Evolutionary conservation across 2,888 invertebrate species (phyloP), one percentile per base, ranked within the genome.

Genomic region (Pasiphila rectangulata): DNA sequence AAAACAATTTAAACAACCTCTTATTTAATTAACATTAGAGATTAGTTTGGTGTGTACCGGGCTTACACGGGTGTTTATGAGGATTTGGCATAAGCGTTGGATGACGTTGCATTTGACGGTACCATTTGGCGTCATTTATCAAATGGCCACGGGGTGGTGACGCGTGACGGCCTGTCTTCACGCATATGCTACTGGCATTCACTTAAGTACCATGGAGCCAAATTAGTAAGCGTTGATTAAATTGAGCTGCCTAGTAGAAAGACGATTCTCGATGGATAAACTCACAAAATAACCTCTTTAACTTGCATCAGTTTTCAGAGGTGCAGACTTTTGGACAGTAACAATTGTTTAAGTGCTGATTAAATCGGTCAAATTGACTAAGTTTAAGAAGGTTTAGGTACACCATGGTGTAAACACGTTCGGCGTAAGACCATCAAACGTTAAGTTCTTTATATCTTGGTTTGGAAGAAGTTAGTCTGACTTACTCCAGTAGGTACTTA

Each of bases 51-150:
- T 3, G 27, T 27, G 27, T 7, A 27, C 25, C 13, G 27, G 7
- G 7, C 13, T 27, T 3, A 27, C 7, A 27, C 12, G 27, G 13
- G 13, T 37, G 46, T 35, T 56, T 46, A 51, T 58, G 56, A 48
- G 54, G 43, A 50, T 52, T 50, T 51, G 56, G 46, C 49, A 45
- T 47, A 27, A 50, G 46, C 42, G 41, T 35, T 16, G 36, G 34
- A 51, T 53, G 55, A 46, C 55, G 37, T 47, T 55, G 51, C 49
- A 47, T 57, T 49, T 50, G 51, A 54, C 49, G 51, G 38, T 49
- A 53, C 47, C 41, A 54, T 50, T 46, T 13, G 37, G 23, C 46
- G 39, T 46, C 58, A 50, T 58, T 54, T 46, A 56, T 58, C 58
- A 58, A 19, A 17, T 35, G 50, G 51, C 49, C 51, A 50, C 50